Evolutionary conservation across 1,140 invertebrate genomes (phyloP), one percentile per base, ranked within the genome.

Genomic region (Drosophila equinoxialis): DNA sequence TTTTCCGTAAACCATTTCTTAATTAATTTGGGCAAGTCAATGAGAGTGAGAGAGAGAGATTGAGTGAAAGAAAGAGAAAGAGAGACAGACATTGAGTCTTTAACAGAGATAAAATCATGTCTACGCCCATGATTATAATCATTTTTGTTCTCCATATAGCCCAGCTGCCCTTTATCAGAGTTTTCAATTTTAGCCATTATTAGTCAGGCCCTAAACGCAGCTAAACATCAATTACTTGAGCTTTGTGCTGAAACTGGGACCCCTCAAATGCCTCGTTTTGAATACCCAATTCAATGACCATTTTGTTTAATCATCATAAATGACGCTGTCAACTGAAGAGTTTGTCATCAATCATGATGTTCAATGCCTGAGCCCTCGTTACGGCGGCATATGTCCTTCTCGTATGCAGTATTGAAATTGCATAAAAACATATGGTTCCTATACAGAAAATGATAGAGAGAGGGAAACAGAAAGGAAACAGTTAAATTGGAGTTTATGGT

Each of bases 141-240:
- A 51, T 74, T 68, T 41, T 65, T 65, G 55, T 54, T 67, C 37
- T 62, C 57, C 42, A 23, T 41, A 63, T 61, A 33, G 63, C 5
- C 5, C 30, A 48, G 72, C 66, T 68, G 55, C 54, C 17, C 17
- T 51, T 23, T 51, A 51, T 51, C 45, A 51, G 17, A 20, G 17
- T 23, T 51, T 51, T 55, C 17, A 41, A 67, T 62, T 71, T 62
- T 11, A 62, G 71, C 70, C 79, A 74, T 86, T 85, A 85, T 86
- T 86, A 85, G 77, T 64, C 68, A 41, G 71, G 65, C 51, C 62
- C 71, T 72, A 74, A 68, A 71, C 54, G 55, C 55, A 70, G 78
- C 82, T 82, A 78, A 85, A 86, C 73, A 82, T 75, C 82, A 85
- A 86, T 82, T 85, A 87, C 83, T 85, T 85, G 79, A 82, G 75